Conservation (phyloP, 1,140 invertebrate genomes). For the Drosophila watanabei region DNA sequence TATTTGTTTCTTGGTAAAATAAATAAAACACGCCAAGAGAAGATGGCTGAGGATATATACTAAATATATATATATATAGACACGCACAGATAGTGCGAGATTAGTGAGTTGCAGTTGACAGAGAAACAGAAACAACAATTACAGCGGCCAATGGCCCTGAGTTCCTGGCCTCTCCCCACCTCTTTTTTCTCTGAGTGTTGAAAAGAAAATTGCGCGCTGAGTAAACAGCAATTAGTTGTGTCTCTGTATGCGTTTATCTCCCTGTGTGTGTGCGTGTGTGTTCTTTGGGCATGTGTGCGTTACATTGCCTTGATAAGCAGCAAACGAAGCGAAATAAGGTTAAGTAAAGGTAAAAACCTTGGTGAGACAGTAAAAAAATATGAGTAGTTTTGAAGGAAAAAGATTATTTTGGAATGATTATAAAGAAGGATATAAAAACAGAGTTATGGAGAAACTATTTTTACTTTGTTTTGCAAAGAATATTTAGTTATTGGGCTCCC, state of each 20-base stretch:
- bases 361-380: not conserved
- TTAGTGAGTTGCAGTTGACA: slow-evolving; percentile 65
- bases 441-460: not conserved
- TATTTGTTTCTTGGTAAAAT: slow-evolving; percentile 77
- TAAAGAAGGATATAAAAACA: not conserved
- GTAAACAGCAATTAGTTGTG: slow-evolving; percentile 78
- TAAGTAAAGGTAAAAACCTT: slow-evolving; percentile 56
- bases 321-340: slow-evolving; percentile 50
- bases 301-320: slow-evolving; percentile 67
- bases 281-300: slow-evolving; percentile 36
- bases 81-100: slow-evolving; percentile 51
- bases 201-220: slow-evolving; percentile 76
- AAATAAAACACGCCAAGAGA: slow-evolving; percentile 61
- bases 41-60: slow-evolving; percentile 28
- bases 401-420: not conserved
- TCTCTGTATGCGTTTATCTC: slow-evolving; percentile 45
- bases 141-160: slow-evolving; percentile 36
- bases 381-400: not conserved
- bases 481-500: no score
- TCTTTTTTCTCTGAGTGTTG: slow-evolving; percentile 44
- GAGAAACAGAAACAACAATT: slow-evolving; percentile 23
- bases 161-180: slow-evolving; percentile 19
- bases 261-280: slow-evolving; percentile 34
- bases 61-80: not conserved
- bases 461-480: no score